Base-by-base conservation (phyloP, 37 sponge, comb jelly and placozoan genomes). In the Agelas oroides region DNA sequence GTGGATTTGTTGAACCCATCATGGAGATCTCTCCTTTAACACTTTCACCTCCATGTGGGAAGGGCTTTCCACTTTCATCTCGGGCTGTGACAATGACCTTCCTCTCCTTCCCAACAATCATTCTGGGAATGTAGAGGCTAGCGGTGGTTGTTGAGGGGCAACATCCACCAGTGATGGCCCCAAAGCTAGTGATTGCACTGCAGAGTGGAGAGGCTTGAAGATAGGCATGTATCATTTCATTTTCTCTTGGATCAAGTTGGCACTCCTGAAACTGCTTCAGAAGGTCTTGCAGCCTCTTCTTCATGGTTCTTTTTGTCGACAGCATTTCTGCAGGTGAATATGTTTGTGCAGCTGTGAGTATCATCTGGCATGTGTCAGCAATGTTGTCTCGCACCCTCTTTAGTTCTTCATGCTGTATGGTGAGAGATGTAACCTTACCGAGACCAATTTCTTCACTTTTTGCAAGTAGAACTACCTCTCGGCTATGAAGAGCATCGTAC, bases 321-420 rank as follows among this genome's bases (percentile, higher is more conserved):
- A 84, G 53, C 66, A 73, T 61, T 73, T 84, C 73, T 5, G 63
- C 65, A 21, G 84, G 55, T 2, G 66, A 65, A 38, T 84, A 63
- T 14, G 35, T 13, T 24, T 84, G 65, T 24, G 84, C 41, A 24
- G 65, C 75, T 1, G 27, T 12, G 0, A 20, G 27, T 1, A 84
- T 53, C 54, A 25, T 84, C 25, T 37, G 18, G 28, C 21, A 84
- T 1, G 54, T 57, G 20, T 30, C 2, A 15, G 53, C 20, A 37
- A 75, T 56, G 2, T 28, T 52, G 65, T 73, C 65, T 24, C 64
- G 35, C 23, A 84, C 14, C 33, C 31, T 84, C 55, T 73, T 53
- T 0, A 84, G 54, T 34, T 64, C 73, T 59, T 61, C 63, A 2
- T 18, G 25, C 55, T 83, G 75, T 18, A 46, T 6, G 3, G 53